Evolutionary conservation across 1,140 invertebrate genomes (phyloP).

Genomic region (Aphaenogaster rudis): DNA sequence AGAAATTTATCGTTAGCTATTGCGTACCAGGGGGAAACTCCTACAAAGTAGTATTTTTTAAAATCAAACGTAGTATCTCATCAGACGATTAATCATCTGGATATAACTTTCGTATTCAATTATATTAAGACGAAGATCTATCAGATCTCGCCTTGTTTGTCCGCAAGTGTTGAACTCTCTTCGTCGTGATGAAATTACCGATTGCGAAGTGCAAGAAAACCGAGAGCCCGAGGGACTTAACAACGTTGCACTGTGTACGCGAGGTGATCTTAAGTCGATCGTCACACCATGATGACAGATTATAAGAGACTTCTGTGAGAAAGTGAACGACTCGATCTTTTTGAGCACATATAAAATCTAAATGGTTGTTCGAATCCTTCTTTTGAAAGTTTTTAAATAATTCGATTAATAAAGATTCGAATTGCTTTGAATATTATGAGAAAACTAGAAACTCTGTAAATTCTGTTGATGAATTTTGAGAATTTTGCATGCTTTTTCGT

Average conservation of each 20-base stretch:
- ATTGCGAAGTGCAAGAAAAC: neutral
- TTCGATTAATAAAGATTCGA: neutral
- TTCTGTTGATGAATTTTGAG: neutral
- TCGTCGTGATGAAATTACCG: neutral
- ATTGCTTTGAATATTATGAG: neutral
- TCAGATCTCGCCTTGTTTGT: neutral
- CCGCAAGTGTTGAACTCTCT: neutral
- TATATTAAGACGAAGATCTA: neutral
- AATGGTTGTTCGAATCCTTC: neutral
- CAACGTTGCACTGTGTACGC: neutral
- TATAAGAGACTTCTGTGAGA: slow-evolving; percentile 52
- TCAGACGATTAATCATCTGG: neutral
- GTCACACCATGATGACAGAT: slow-evolving; percentile 52
- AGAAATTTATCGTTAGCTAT: slow-evolving; percentile 26
- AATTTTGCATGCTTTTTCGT: neutral
- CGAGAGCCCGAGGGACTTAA: neutral
- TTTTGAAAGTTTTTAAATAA: neutral
- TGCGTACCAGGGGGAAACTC: neutral
- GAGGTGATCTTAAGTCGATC: slow-evolving; percentile 45
- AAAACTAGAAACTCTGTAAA: neutral
- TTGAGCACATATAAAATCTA: neutral
- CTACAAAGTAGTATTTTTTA: neutral
- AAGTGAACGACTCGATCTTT: neutral
- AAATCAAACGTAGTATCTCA: neutral
- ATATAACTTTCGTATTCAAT: neutral